Percentiles rank a stretch among this genome's conserved stretches.
Evolutionary conservation across 1,140 invertebrate genomes (phyloP).

Genomic region (Pseudomyrmex concolor): DNA sequence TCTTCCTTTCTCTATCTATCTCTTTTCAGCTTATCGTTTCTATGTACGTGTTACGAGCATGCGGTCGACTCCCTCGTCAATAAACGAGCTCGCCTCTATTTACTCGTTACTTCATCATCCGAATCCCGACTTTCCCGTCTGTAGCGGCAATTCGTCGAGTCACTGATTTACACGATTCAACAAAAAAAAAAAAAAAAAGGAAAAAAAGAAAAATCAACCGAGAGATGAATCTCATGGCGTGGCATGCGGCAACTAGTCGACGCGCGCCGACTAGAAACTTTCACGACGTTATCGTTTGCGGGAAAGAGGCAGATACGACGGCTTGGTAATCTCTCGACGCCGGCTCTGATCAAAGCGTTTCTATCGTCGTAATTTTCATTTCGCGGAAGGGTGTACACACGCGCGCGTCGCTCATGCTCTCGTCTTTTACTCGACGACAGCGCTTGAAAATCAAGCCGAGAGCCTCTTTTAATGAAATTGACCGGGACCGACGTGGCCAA

Average conservation of each 20-base stretch:
- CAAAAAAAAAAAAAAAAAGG: slow-evolving; percentile 15
- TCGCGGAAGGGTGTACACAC: not conserved
- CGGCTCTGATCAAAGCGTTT: slow-evolving; percentile 39
- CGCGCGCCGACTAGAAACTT: slow-evolving; percentile 43
- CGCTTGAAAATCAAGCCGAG: slow-evolving; percentile 40
- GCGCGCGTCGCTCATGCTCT: not conserved
- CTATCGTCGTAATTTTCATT: slow-evolving; percentile 45
- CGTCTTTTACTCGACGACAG: slow-evolving; percentile 10
- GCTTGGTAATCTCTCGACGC: slow-evolving; percentile 37
- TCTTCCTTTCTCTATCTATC: not conserved
- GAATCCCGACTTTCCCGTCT: slow-evolving; percentile 61
- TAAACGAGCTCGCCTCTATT: slow-evolving; percentile 74
- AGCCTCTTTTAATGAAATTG: slow-evolving; percentile 55
- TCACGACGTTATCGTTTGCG: slow-evolving; percentile 45
- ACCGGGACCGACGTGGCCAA: slow-evolving; percentile 33
- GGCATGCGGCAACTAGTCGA: not conserved
- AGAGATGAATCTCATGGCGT: slow-evolving; percentile 38
- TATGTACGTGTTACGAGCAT: slow-evolving; percentile 37
- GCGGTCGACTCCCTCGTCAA: slow-evolving; percentile 69
- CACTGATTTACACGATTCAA: slow-evolving; percentile 68
- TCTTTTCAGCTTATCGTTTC: no score
- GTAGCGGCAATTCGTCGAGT: slow-evolving; percentile 61
- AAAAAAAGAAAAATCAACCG: slow-evolving; percentile 31
- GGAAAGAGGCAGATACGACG: slow-evolving; percentile 8
- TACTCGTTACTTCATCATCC: slow-evolving; percentile 77